These are phyloP conservation scores for Priocnemis perturbator DNA, from an alignment of 2,888 invertebrate species.

Conservation along the genomic window DNA sequence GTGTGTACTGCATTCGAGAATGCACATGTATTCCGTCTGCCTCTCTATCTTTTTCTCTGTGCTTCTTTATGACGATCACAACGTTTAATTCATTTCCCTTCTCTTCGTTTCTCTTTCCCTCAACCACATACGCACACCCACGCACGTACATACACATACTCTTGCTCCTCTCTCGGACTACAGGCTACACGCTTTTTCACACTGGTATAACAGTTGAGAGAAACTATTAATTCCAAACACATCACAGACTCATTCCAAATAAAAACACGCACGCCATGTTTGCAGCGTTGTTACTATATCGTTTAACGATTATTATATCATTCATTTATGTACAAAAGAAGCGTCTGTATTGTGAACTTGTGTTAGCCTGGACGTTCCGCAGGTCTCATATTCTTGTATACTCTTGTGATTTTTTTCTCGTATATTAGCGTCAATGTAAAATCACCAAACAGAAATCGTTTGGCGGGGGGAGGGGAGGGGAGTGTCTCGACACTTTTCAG, in stretches of 20 bases:
- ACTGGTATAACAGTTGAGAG: conserved; percentile 43
- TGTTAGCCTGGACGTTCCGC: conserved; percentile 9
- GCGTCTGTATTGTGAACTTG: conserved; percentile 61
- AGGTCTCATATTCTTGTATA: conserved; percentile 9
- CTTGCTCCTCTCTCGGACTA: conserved; percentile 14
- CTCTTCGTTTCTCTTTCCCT: conserved; percentile 5
- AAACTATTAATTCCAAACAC: conserved; percentile 55
- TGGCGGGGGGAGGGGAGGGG: no score
- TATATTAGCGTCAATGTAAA: conserved; percentile 13
- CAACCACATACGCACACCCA: not conserved
- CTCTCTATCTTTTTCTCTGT: not conserved
- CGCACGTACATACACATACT: not conserved
- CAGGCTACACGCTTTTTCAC: conserved; percentile 34
- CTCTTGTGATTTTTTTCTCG: not conserved
- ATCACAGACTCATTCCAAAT: conserved; percentile 71
- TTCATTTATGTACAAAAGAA: conserved; percentile 69
- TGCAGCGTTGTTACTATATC: conserved; percentile 62
- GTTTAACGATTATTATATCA: conserved; percentile 67
- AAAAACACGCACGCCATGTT: conserved; percentile 71
- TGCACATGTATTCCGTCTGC: not conserved
- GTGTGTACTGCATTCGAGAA: conserved; percentile 15
- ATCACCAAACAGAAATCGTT: no score
- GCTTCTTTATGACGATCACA: not conserved
- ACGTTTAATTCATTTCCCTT: conserved; percentile 2
- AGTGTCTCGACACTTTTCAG: no score